Evolutionary conservation across 2,888 invertebrate genomes (phyloP).

Genomic region (Allolobophora icterica): DNA sequence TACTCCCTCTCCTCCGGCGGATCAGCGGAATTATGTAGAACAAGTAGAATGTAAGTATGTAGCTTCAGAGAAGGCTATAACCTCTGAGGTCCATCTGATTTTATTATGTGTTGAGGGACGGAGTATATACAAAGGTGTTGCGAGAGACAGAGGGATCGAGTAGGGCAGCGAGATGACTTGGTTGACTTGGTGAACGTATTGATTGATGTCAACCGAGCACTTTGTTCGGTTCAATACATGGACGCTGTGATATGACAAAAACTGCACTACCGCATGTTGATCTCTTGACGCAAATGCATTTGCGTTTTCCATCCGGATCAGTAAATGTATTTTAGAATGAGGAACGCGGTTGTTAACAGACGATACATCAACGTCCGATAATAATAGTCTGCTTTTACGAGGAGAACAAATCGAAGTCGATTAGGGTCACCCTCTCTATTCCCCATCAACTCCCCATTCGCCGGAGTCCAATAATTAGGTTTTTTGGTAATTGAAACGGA

Average conservation of each 20-base stretch:
- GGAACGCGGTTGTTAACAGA: neutral
- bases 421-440: neutral
- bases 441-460: neutral
- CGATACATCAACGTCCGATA: neutral
- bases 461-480: too few species aligned
- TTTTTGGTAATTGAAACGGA: too few species aligned
- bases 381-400: neutral
- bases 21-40: neutral
- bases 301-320: neutral
- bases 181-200: neutral
- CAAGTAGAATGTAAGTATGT: neutral
- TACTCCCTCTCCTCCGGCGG: neutral
- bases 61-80: neutral
- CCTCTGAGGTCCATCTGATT: neutral
- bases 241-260: neutral
- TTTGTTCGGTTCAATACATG: neutral
- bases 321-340: neutral
- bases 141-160: neutral
- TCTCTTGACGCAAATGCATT: neutral
- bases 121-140: neutral
- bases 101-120: neutral
- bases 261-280: too few species aligned
- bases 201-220: neutral
- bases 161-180: neutral
- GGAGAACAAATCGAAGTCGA: neutral